Base-by-base conservation (phyloP, 2,797 vertebrate species). In the Lemur catta region DNA sequence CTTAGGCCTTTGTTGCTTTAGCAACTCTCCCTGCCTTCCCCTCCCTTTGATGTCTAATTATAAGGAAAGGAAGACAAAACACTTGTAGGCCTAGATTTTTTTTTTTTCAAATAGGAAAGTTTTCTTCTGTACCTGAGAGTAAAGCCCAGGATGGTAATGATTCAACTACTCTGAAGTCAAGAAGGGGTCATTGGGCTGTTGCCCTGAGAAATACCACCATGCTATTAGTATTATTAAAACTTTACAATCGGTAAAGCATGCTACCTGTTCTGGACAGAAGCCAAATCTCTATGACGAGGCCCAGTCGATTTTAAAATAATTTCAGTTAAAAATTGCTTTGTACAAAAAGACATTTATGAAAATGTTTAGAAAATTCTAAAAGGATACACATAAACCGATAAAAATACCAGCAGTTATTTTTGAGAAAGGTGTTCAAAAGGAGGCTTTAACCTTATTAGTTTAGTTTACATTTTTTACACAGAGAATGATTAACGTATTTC, bases 1-100 rank as follows among this genome's bases (percentile, higher is more conserved):
- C 96, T 87, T 69, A 95, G 63, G 48, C 38, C 65, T 24, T 7
- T 20, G 94, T 97, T 97, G 94, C 91, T 97, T 94, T 82, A 95
- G 94, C 93, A 96, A 98, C 95, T 84, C 67, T 94, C 89, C 59
- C 74, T 22, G 81, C 85, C 88, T 95, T 93, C 63, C 61, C 65
- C n/a, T 95, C 69, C 69, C 84, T 88, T 92, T 89, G 12, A 48
- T 57, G 59, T 89, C 48, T 97, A 80, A 79, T 84, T 89, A 69
- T 12, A 89, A 94, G 84, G 88, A 93, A 94, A 88, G 81, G 72
- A 95, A 78, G n/a, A 43, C 61, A 84, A 89, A 33, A 59, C 12
- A 30, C 14, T 78, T 52, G 50, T 50, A 84, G 26, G 38, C 63
- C 11, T 67, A 61, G 78, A 20, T 52, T n/a, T 59, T 28, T 50